Conservation (phyloP, 2,888 invertebrate species). For the Zelleria hepariella region DNA sequence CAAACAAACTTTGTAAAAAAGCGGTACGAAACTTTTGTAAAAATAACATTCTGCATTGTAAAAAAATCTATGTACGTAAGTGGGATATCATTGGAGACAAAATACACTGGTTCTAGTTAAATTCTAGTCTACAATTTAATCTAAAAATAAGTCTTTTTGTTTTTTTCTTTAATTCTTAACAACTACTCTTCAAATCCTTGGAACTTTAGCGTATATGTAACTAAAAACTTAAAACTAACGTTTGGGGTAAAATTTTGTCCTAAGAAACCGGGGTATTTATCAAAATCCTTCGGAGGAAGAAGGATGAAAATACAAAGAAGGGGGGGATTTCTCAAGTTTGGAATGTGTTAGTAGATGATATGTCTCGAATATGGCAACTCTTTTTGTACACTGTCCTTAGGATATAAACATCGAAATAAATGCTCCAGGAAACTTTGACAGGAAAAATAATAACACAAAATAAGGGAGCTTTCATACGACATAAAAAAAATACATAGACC, state of each 20-base stretch:
- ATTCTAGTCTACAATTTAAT: constrained; percentile 26
- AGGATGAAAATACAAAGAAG: constrained; percentile 1
- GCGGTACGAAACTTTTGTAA: background rate
- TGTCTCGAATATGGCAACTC: constrained; percentile 60
- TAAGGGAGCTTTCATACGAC: background rate
- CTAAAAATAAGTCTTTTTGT: constrained; percentile 61
- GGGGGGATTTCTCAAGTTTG: constrained; percentile 16
- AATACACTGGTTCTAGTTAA: constrained; percentile 21
- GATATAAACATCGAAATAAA: background rate
- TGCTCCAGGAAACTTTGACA: background rate
- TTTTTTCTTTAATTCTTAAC: constrained; percentile 31
- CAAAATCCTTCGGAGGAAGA: background rate
- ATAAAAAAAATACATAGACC: too few species aligned
- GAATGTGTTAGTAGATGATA: constrained; percentile 61
- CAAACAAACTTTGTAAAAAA: background rate
- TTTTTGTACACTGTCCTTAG: constrained; percentile 31
- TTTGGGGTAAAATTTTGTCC: constrained; percentile 18
- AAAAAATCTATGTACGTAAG: background rate
- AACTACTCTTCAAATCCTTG: constrained; percentile 48
- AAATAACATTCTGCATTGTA: background rate
- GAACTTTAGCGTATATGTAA: constrained; percentile 26
- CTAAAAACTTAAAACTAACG: constrained; percentile 20
- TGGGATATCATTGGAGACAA: constrained; percentile 2
- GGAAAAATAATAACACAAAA: background rate
- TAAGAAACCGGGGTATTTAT: constrained; percentile 6